Conservation (phyloP, 2,797 vertebrate species). For the Acrossocheilus wenchowensis region DNA sequence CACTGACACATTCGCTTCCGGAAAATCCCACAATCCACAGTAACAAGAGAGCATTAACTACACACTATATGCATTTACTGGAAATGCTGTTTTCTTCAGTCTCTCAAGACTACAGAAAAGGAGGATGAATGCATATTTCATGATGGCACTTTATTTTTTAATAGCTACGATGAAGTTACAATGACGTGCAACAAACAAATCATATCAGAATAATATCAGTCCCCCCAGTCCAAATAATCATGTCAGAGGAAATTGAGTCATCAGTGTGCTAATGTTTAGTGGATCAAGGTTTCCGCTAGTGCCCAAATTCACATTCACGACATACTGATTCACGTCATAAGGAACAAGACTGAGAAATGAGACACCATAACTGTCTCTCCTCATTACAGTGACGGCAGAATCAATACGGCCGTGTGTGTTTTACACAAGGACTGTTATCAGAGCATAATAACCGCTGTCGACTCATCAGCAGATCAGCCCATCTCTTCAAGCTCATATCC, state of each 20-base stretch:
- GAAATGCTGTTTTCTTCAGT: neutral
- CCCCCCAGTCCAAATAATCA: neutral
- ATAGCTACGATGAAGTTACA: neutral
- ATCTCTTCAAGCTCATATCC: constrained; percentile 24
- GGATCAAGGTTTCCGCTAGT: neutral
- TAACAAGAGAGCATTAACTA: constrained; percentile 3
- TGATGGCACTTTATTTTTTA: neutral
- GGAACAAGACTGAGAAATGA: neutral
- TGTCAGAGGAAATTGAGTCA: constrained; percentile 2
- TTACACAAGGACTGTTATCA: constrained; percentile 23
- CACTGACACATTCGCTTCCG: neutral
- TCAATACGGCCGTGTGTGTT: constrained; percentile 17
- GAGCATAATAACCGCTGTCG: constrained; percentile 38
- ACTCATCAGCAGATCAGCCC: constrained; percentile 47
- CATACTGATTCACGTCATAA: neutral
- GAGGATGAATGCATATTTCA: constrained; percentile 5
- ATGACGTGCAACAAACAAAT: neutral
- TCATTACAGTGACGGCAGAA: constrained; percentile 33
- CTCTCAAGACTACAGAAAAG: constrained; percentile 1
- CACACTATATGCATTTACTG: neutral
- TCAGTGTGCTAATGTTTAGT: constrained; percentile 3
- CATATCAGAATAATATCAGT: neutral
- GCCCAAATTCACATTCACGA: neutral
- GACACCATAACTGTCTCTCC: constrained; percentile 7
- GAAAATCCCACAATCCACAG: neutral